Evolutionary conservation across 2,797 vertebrate genomes (phyloP).

Genomic region (Enteromius mattozi): DNA sequence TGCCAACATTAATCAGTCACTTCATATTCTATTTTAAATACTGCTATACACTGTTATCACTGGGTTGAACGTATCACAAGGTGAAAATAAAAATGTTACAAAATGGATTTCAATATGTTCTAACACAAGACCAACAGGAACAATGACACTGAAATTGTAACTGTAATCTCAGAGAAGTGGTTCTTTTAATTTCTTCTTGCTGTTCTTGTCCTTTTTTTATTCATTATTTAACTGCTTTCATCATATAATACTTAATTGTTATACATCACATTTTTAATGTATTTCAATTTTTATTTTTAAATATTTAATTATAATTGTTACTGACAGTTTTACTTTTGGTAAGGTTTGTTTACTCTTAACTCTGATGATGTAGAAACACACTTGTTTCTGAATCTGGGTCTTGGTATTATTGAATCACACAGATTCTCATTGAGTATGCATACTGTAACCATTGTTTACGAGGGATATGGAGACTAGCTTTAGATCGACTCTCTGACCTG

Average conservation of each 20-base stretch:
- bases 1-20: neutral
- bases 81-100: neutral
- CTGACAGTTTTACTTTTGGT: neutral
- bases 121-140: neutral
- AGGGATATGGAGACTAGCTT: conserved; percentile 18
- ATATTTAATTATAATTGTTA: neutral
- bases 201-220: neutral
- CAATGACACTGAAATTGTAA: neutral
- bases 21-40: neutral
- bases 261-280: neutral
- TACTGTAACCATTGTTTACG: conserved; percentile 28
- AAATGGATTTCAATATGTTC: neutral
- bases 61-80: neutral
- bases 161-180: neutral
- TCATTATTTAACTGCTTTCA: neutral
- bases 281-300: no score
- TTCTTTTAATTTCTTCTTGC: neutral
- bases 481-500: conserved; percentile 28
- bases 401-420: conserved; percentile 2
- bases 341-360: neutral
- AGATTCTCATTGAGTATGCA: conserved; percentile 28
- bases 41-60: neutral
- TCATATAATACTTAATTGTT: neutral
- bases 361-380: neutral
- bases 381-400: neutral